phyloP scores from a whole-genome alignment of 2,113 vertebrate genomes.

The Microcebus jonahi region DNA sequence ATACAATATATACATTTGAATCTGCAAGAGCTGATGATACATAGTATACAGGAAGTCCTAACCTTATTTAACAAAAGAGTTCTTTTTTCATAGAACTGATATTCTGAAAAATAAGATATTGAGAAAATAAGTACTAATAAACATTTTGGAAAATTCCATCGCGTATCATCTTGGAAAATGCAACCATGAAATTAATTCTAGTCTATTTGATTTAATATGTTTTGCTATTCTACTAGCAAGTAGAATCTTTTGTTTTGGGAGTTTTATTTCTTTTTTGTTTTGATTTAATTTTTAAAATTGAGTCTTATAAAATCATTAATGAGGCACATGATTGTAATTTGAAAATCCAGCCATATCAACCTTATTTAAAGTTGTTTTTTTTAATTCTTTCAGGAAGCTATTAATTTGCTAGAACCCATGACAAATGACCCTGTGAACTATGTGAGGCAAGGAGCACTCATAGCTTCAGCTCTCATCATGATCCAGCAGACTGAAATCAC shows the following conservation, averaged over 20 bases:
- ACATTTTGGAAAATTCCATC: neutral
- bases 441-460: conserved; percentile 97
- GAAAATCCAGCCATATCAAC: conserved; percentile 5
- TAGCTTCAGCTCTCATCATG: conserved; percentile 98
- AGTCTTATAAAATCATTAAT: neutral
- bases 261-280: neutral
- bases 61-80: neutral
- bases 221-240: neutral
- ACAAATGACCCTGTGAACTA: conserved; percentile 99
- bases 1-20: neutral
- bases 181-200: neutral
- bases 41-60: neutral
- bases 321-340: neutral
- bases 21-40: neutral
- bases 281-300: conserved; percentile 10
- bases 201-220: conserved; percentile 4
- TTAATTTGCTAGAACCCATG: conserved; percentile 99
- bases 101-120: neutral
- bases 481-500: conserved; percentile 98
- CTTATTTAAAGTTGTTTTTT: conserved; percentile 37
- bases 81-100: neutral
- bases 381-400: conserved; percentile 91
- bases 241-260: neutral
- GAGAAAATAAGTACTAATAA: neutral
- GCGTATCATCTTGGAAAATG: neutral